Base-by-base conservation (phyloP, 2,113 vertebrate species). In the Rhadina sibilatrix region DNA sequence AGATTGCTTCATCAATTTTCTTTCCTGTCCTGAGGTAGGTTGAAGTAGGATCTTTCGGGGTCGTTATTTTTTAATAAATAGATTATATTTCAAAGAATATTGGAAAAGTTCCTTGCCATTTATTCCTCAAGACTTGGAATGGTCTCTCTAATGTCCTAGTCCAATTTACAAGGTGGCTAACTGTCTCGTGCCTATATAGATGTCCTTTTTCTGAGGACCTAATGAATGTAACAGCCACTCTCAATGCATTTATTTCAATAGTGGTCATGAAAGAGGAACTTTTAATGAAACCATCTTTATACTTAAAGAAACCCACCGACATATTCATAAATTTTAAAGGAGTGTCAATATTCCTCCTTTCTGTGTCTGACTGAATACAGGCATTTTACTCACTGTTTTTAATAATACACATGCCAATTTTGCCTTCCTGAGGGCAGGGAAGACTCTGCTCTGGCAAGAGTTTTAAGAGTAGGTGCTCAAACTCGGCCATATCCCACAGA, bases 401-500 rank as follows among this genome's bases (percentile, higher is more conserved):
- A 70, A 25, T 59, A 63, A 74, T 5, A 44, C 2, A 17, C 4
- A 5, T 25, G n/a, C 12, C 72, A 11, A 13, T 60, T 78, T 89
- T 85, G 40, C 57, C 17, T 85, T 79, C 40, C 33, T 17, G 23
- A 35, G 57, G 57, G 23, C 25, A 17, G n/a, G 6, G n/a, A 68
- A 76, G 69, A 64, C 30, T 20, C 37, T 42, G 28, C 31, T 31
- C n/a, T 25, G 63, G 10, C 21, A 82, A 42, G 54, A 15, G 40
- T 61, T 72, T 61, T 63, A 50, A 37, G 33, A 57, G 80, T 30
- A 46, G 71, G 15, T 0, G 5, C 37, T 57, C 2, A 5, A n/a
- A 56, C 35, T 70, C 1, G 0, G 52, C 85, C 1, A 0, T 5
- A 7, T 5, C 33, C 21, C 42, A 6, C 0, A 0, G 80, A 80